These are phyloP conservation scores for Muschampia plurimacula DNA, from an alignment of 2,888 invertebrate species.

Conservation along the genomic window DNA sequence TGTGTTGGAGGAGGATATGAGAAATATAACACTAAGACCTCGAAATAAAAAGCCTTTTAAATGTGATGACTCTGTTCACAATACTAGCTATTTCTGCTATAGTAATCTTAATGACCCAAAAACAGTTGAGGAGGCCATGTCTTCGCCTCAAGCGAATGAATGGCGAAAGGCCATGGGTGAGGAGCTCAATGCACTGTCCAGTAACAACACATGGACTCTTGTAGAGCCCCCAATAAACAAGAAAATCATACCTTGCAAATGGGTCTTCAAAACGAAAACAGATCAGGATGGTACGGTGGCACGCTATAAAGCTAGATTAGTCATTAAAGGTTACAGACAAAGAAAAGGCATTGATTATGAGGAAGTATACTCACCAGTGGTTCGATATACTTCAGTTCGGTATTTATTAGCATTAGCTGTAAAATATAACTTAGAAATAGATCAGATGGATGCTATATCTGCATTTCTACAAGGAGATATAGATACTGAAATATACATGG, in stretches of 20 bases:
- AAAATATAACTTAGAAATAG: slow-evolving; percentile 42
- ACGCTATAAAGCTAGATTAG: slow-evolving; percentile 44
- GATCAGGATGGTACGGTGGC: slow-evolving; percentile 39
- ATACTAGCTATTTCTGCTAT: slow-evolving; percentile 1
- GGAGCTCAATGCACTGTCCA: slow-evolving; percentile 1
- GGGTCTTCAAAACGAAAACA: slow-evolving; percentile 47
- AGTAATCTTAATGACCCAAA: neutral
- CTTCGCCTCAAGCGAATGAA: neutral
- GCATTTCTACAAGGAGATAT: slow-evolving; percentile 46
- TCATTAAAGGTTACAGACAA: slow-evolving; percentile 40
- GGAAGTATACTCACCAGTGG: slow-evolving; percentile 42
- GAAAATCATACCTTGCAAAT: slow-evolving; percentile 35
- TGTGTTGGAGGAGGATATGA: neutral
- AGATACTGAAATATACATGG: slow-evolving; percentile 20
- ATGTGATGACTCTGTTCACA: neutral
- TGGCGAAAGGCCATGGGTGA: neutral
- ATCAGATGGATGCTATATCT: slow-evolving; percentile 45
- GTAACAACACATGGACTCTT: neutral
- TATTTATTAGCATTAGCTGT: slow-evolving; percentile 40
- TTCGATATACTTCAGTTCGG: slow-evolving; percentile 22
- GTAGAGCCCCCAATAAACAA: neutral
- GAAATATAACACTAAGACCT: neutral
- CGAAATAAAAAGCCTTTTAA: neutral
- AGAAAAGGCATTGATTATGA: slow-evolving; percentile 39
- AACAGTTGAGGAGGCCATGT: slow-evolving; percentile 2